Percentiles rank a stretch among this genome's conserved stretches.
phyloP scores from a whole-genome alignment of 1,140 invertebrate genomes.

The Pentalonia nigronervosa region DNA sequence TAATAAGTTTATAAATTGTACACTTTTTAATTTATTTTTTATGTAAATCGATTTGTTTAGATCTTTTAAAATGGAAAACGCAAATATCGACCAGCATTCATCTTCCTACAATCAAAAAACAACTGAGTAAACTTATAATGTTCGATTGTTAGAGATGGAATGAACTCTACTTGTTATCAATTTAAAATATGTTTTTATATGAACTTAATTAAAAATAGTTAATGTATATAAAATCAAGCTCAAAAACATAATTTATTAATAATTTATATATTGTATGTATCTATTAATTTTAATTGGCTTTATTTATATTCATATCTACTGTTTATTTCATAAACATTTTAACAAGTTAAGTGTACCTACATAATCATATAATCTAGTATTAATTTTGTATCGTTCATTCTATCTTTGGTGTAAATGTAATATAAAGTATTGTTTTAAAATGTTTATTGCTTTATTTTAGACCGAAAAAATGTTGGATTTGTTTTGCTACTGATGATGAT shows the following conservation, averaged over 20 bases:
- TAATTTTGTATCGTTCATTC: conserved; percentile 5
- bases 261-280: not conserved
- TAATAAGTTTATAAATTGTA: not conserved
- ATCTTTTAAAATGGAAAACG: not conserved
- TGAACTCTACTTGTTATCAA: not conserved
- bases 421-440: not conserved
- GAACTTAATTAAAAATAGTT: conserved; percentile 14
- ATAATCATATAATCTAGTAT: not conserved
- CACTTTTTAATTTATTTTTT: not conserved
- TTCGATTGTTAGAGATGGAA: not conserved
- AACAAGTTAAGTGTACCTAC: not conserved
- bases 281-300: not conserved
- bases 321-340: not conserved
- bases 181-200: conserved; percentile 11
- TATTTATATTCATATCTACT: not conserved
- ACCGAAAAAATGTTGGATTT: conserved; percentile 89
- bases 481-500: conserved; percentile 95
- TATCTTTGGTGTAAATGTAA: not conserved
- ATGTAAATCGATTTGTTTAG: not conserved
- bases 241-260: not conserved
- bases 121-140: conserved; percentile 13
- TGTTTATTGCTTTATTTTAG: conserved; percentile 56
- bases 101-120: no score
- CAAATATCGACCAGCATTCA: no score
- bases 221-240: not conserved